Percentiles rank a stretch among this genome's conserved stretches.
Conservation (phyloP, 2,888 invertebrate species). For the Fragum sueziense region DNA sequence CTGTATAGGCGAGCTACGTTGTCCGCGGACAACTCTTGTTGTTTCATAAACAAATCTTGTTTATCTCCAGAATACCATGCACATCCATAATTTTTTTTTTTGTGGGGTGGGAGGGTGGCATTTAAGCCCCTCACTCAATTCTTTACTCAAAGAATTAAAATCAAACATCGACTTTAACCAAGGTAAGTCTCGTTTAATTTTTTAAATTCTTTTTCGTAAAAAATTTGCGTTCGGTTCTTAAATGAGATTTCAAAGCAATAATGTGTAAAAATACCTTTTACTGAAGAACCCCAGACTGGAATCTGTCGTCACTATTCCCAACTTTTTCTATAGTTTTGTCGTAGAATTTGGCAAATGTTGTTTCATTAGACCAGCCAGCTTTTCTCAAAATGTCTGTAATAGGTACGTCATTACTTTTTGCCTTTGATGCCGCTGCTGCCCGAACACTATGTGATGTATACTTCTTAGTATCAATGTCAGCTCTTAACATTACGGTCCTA, state of each 20-base stretch:
- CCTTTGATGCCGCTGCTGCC: conserved; percentile 24
- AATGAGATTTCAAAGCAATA: neutral
- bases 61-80: too few relatives aligned
- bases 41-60: too few relatives aligned
- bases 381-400: conserved; percentile 18
- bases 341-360: conserved; percentile 26
- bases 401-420: conserved; percentile 19
- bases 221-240: neutral
- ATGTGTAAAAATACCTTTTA: neutral
- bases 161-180: conserved; percentile 7
- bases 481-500: conserved; percentile 15
- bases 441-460: conserved; percentile 29
- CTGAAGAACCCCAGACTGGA: neutral
- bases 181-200: conserved; percentile 10
- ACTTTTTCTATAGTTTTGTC: neutral
- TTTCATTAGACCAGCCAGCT: conserved; percentile 25
- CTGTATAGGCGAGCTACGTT: too few relatives aligned
- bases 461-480: conserved; percentile 16
- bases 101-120: conserved; percentile 7
- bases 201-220: neutral
- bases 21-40: too few relatives aligned
- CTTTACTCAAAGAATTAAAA: neutral
- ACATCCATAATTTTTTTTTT: too few relatives aligned
- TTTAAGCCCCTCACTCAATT: conserved; percentile 6
- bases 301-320: neutral